Base-by-base conservation (phyloP, 2,113 vertebrate species). In the Grammatotria lemairii region DNA sequence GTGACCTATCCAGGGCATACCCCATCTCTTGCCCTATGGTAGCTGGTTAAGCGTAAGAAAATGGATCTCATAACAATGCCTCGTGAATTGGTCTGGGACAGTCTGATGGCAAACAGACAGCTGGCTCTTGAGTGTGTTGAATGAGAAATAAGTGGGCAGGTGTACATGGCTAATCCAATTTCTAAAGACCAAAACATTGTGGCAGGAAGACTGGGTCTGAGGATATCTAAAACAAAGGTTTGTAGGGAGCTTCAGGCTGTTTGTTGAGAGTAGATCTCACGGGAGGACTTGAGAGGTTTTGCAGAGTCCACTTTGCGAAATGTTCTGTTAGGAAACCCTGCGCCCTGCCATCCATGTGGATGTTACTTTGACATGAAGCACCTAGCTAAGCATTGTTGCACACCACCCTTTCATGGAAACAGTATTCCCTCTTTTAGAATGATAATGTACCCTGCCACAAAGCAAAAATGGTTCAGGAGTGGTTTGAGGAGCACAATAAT, bases 271-370 rank as follows among this genome's bases (percentile, higher is more conserved):
- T 26, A 73, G 23, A 78, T 78, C 70, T 2, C 42, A 49, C 4
- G 2, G 42, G 23, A 49, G 16, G 23, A 6, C 9, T 5, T 75
- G 9, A 31, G 70, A 49, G 42, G 23, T 75, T 75, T 17, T 47
- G 70, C 14, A 19, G 16, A 47, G 0, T 47, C 6, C 40, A 28
- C 4, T 33, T 63, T 63, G 4, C 0, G 0, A 63, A 63, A 35
- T 35, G 2, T 35, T 35, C 31, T 63, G 58, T 63, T 35, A n/a
- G 58, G 31, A 65, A n/a, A 65, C 2, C 31, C 60, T 65, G 33
- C 1, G 19, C 19, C 0, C 0, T 3, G 17, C 60, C 10, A 65
- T 65, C 0, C 60, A 65, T 38, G 60, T 65, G 33, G 7, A 65
- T 8, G 19, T 65, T 65, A 65, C 4, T 65, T 65, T 65, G 60